Evolutionary conservation across 2,888 invertebrate species (phyloP).

Genomic region (Eugnorisma glareosa): DNA sequence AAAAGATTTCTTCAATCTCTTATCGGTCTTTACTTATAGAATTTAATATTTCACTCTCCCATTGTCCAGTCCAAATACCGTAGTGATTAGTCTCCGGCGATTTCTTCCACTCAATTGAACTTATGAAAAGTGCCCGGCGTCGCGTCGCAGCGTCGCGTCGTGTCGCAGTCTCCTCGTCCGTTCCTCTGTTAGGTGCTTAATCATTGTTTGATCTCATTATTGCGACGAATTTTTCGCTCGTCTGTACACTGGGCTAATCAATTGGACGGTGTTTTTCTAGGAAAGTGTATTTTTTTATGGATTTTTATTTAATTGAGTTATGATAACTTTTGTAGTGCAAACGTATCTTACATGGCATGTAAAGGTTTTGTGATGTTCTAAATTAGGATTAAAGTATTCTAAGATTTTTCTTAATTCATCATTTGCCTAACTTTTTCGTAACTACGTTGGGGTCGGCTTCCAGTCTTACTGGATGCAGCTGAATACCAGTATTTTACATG

Average conservation of each 20-base stretch:
- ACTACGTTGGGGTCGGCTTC: too few species aligned
- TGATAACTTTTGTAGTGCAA: not conserved
- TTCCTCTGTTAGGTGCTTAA: slow-evolving; percentile 73
- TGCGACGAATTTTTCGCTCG: slow-evolving; percentile 69
- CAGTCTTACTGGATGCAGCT: too few species aligned
- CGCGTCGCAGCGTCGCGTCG: slow-evolving; percentile 59
- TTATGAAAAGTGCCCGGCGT: slow-evolving; percentile 82
- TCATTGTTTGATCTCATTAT: slow-evolving; percentile 87
- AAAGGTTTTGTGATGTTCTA: not conserved
- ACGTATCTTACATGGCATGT: not conserved
- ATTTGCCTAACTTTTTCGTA: too few species aligned
- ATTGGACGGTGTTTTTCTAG: slow-evolving; percentile 20
- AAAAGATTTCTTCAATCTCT: not conserved
- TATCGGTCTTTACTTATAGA: not conserved
- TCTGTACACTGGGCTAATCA: slow-evolving; percentile 39
- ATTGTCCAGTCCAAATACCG: slow-evolving; percentile 71
- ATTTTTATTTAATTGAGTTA: not conserved
- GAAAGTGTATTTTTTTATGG: not conserved
- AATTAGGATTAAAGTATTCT: not conserved
- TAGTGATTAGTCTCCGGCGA: slow-evolving; percentile 86
- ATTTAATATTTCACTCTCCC: slow-evolving; percentile 59
- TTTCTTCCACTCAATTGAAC: slow-evolving; percentile 89
- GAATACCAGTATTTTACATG: too few species aligned
- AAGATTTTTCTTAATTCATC: too few species aligned
- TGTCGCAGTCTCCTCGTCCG: slow-evolving; percentile 59